Conservation (phyloP, 1,140 invertebrate genomes). For the Bactericera cockerelli region DNA sequence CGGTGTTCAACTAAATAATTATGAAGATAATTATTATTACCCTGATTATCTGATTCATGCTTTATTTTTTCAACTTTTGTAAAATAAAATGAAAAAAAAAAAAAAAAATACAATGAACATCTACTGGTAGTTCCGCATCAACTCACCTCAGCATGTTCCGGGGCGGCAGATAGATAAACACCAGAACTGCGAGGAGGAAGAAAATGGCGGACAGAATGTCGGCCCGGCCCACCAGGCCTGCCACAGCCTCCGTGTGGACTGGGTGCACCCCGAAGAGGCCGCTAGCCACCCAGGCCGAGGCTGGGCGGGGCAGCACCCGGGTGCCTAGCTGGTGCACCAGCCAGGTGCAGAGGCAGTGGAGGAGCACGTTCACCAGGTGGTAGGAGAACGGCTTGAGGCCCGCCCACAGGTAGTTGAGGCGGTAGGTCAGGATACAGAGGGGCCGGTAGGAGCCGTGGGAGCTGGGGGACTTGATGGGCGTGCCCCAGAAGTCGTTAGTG, state of each 20-base stretch:
- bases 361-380: slow-evolving; percentile 64
- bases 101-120: too few relatives aligned
- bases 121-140: too few relatives aligned
- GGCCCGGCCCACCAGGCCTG: slow-evolving; percentile 85
- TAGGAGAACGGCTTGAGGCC: slow-evolving; percentile 56
- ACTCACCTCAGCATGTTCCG: too few relatives aligned
- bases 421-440: slow-evolving; percentile 78
- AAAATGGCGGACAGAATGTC: slow-evolving; percentile 83
- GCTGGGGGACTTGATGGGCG: slow-evolving; percentile 60
- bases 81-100: too few relatives aligned
- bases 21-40: too few relatives aligned
- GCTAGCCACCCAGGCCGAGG: slow-evolving; percentile 36
- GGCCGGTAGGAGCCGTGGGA: slow-evolving; percentile 93
- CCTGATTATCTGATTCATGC: too few relatives aligned
- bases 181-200: slow-evolving; percentile 66
- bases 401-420: slow-evolving; percentile 64
- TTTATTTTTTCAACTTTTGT: too few relatives aligned
- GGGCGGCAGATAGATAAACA: not conserved
- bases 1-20: too few relatives aligned
- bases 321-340: slow-evolving; percentile 48
- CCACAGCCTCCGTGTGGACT: slow-evolving; percentile 87
- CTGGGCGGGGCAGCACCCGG: slow-evolving; percentile 27
- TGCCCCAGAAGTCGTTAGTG: slow-evolving; percentile 83
- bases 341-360: slow-evolving; percentile 60
- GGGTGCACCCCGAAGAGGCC: slow-evolving; percentile 86